A percentile compares a stretch with the other conserved stretches of the same genome.
phyloP scores from a whole-genome alignment of 2,113 vertebrate genomes.

The Bolborhynchus lineola region DNA sequence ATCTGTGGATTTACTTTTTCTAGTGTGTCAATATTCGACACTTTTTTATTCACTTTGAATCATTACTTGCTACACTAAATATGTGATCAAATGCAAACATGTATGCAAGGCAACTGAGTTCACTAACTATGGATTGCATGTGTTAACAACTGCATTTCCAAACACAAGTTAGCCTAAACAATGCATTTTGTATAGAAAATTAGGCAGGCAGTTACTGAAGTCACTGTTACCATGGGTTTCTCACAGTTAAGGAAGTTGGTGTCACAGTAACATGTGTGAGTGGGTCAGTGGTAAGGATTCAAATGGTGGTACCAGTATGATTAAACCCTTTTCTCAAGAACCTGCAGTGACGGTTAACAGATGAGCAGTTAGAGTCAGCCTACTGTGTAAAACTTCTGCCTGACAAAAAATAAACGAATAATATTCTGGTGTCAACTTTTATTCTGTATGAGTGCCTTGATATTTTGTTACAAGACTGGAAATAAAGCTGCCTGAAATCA shows the following conservation, averaged over 20 bases:
- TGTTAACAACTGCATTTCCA: not conserved
- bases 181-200: not conserved
- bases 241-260: not conserved
- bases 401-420: not conserved
- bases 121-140: not conserved
- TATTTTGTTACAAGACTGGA: not conserved
- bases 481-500: not conserved
- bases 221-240: fast-evolving
- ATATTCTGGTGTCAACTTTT: not conserved
- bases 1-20: not conserved
- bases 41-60: not conserved
- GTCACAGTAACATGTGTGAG: fast-evolving
- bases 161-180: not conserved
- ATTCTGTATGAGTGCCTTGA: not conserved
- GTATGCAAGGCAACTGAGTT: not conserved
- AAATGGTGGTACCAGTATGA: not conserved
- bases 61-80: not conserved
- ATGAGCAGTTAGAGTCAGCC: not conserved
- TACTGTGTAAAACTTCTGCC: not conserved
- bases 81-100: not conserved
- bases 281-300: not conserved
- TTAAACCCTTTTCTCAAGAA: not conserved
- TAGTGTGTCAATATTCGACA: not conserved
- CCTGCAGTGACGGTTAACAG: not conserved
- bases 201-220: not conserved